phyloP scores from a whole-genome alignment of 2,797 vertebrate genomes.

The Eutrigla gurnardus region DNA sequence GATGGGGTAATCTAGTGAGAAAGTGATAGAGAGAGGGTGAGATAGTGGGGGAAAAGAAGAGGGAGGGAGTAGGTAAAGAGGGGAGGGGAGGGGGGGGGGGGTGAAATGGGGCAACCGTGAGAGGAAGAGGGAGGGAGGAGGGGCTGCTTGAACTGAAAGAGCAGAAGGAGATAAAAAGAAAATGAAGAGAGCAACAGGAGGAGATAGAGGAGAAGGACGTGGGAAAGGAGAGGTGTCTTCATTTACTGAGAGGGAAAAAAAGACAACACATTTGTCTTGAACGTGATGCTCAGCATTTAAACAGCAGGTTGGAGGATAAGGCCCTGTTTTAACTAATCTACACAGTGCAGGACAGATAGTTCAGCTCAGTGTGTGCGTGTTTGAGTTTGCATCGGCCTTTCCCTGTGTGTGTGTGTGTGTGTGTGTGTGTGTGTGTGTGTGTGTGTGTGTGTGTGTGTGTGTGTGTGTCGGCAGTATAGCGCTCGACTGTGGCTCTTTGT shows the following conservation, averaged over 20 bases:
- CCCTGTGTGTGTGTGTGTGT: slow-evolving; percentile 28
- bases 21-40: slow-evolving; percentile 69
- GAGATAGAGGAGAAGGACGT: slow-evolving; percentile 83
- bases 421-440: slow-evolving; percentile 24
- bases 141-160: slow-evolving; percentile 69
- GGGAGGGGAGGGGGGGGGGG: slow-evolving; percentile 28
- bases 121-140: slow-evolving; percentile 40
- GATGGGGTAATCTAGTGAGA: slow-evolving; percentile 77
- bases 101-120: slow-evolving; percentile 68
- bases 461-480: slow-evolving; percentile 44
- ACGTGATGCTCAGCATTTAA: slow-evolving; percentile 79
- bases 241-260: slow-evolving; percentile 75
- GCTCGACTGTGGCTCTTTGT: slow-evolving; percentile 67
- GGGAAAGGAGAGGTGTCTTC: slow-evolving; percentile 83
- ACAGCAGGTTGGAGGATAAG: slow-evolving; percentile 78
- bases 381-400: slow-evolving; percentile 16
- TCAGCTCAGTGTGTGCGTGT: slow-evolving; percentile 40
- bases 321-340: slow-evolving; percentile 81
- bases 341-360: slow-evolving; percentile 75
- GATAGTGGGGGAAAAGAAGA: slow-evolving; percentile 35
- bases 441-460: slow-evolving; percentile 7
- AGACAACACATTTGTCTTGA: slow-evolving; percentile 83
- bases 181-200: slow-evolving; percentile 81
- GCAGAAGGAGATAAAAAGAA: slow-evolving; percentile 80
- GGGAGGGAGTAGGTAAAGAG: slow-evolving; percentile 53